Conservation (phyloP, 1,140 invertebrate species). For the Thaumetopoea pityocampa region DNA sequence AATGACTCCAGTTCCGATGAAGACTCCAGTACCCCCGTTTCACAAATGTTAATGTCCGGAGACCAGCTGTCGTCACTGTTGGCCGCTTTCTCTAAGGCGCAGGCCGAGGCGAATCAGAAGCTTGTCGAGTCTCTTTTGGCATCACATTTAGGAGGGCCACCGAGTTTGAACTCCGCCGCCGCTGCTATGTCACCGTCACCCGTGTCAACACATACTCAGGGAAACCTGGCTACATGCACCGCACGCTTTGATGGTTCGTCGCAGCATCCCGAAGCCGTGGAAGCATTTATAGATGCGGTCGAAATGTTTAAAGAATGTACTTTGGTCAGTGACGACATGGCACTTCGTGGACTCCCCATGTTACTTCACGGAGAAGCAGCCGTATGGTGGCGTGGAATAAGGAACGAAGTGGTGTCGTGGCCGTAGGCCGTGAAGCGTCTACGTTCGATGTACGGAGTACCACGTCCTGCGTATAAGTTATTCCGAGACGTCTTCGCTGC, state of each 20-base stretch:
- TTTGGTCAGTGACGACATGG: constrained; percentile 19
- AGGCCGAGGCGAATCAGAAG: constrained; percentile 6
- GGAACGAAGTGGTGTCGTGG: constrained; percentile 14
- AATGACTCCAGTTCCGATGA: neutral
- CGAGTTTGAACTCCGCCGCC: neutral
- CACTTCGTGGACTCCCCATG: constrained; percentile 21
- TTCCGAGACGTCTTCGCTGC: constrained; percentile 19
- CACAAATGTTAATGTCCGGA: constrained; percentile 8
- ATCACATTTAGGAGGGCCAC: neutral
- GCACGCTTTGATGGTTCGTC: constrained; percentile 18
- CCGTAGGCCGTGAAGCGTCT: constrained; percentile 13
- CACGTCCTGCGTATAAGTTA: constrained; percentile 21
- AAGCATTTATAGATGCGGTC: constrained; percentile 19
- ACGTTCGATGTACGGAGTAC: constrained; percentile 10
- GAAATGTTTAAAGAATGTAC: constrained; percentile 15
- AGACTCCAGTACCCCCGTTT: constrained; percentile 1
- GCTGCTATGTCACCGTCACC: neutral
- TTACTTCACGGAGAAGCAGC: constrained; percentile 16
- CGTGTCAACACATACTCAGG: neutral
- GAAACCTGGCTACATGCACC: constrained; percentile 14
- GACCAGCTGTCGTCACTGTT: constrained; percentile 3
- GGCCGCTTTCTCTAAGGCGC: constrained; percentile 4
- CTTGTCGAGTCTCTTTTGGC: constrained; percentile 1
- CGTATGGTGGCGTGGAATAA: constrained; percentile 20
- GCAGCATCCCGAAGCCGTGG: constrained; percentile 6